A percentile compares a stretch with the other conserved stretches of the same genome.
Conservation (phyloP, 1,140 invertebrate species). For the Sycobia sp. region DNA sequence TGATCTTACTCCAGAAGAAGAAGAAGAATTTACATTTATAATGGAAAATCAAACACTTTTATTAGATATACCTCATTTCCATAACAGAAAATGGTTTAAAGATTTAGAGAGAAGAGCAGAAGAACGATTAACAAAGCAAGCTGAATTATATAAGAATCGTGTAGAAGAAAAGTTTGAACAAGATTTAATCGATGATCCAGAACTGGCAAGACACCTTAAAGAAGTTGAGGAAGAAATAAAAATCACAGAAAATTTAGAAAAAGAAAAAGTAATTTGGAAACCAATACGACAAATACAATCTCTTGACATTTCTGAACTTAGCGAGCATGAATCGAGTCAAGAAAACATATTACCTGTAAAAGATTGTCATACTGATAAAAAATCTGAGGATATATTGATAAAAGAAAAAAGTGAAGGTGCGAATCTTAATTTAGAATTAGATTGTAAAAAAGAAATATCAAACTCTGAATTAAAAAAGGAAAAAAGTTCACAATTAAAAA, state of each 20-base stretch:
- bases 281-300: too few species aligned
- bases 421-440: too few species aligned
- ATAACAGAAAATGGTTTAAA: slow-evolving; percentile 14
- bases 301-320: too few species aligned
- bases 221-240: slow-evolving; percentile 3
- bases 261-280: neutral
- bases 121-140: neutral
- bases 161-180: slow-evolving; percentile 1
- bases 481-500: too few species aligned
- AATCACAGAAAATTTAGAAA: neutral
- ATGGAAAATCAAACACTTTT: slow-evolving; percentile 11
- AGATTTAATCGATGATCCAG: slow-evolving; percentile 19
- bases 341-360: too few species aligned
- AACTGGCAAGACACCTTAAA: slow-evolving; percentile 27
- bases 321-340: too few species aligned
- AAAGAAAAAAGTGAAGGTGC: too few species aligned
- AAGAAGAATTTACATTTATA: slow-evolving; percentile 31
- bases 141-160: neutral
- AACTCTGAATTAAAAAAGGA: too few species aligned
- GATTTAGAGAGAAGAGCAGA: neutral
- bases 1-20: slow-evolving; percentile 28
- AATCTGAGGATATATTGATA: too few species aligned
- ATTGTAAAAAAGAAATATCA: too few species aligned
- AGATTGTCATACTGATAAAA: too few species aligned
- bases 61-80: slow-evolving; percentile 8